Conservation (phyloP, 2,797 vertebrate genomes). For the Babyrousa celebensis region DNA sequence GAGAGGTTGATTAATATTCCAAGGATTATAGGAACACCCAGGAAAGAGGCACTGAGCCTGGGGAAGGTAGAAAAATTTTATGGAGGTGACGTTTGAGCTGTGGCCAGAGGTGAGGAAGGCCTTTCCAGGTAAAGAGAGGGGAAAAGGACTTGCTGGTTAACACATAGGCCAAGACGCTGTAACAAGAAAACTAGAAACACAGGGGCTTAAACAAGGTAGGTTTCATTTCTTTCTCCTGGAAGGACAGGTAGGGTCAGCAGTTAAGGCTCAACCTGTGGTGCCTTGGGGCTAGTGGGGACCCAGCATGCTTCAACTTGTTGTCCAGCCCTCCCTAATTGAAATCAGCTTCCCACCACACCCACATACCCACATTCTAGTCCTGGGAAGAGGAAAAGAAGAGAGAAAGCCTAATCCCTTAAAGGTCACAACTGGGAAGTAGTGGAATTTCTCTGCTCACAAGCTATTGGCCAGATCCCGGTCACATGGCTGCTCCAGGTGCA, state of each 20-base stretch:
- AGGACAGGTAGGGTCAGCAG: neutral
- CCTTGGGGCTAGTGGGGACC: neutral
- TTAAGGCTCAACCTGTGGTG: neutral
- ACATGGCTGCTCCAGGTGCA: neutral
- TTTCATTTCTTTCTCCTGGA: neutral
- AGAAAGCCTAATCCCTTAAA: neutral
- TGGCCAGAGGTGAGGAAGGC: neutral
- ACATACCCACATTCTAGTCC: neutral
- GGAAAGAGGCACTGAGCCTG: neutral
- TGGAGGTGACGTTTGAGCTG: neutral
- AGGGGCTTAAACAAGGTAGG: neutral
- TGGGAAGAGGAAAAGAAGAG: neutral
- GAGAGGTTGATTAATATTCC: no score
- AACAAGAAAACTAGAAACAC: neutral
- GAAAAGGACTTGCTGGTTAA: neutral
- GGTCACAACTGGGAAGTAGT: neutral
- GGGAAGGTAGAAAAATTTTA: neutral
- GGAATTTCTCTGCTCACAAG: neutral
- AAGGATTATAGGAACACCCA: no score
- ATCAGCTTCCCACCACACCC: neutral
- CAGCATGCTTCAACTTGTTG: neutral
- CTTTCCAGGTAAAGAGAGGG: neutral
- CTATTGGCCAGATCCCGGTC: neutral
- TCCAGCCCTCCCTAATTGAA: neutral
- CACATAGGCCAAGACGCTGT: neutral